Percentiles rank a stretch among this genome's conserved stretches.
Conservation (phyloP, 2,888 invertebrate species). For the Didymodactylos carnosus region DNA sequence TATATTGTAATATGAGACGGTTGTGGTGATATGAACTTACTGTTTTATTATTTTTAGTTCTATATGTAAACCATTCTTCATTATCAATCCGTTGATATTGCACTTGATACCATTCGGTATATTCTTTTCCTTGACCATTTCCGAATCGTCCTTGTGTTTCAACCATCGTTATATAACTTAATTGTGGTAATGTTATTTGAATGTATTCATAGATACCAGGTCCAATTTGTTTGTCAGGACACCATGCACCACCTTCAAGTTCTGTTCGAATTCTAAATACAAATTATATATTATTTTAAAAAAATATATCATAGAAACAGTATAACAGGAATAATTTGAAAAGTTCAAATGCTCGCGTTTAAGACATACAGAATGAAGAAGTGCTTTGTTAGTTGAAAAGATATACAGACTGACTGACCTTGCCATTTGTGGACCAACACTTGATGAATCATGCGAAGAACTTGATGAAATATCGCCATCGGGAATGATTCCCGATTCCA, state of each 20-base stretch:
- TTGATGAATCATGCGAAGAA: conserved; percentile 61
- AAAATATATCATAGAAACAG: too few species aligned
- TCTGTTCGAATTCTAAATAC: conserved; percentile 67
- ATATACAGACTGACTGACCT: conserved; percentile 44
- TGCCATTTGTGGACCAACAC: conserved; percentile 64
- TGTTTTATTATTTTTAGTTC: neutral
- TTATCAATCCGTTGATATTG: conserved; percentile 44
- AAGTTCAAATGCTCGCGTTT: too few species aligned
- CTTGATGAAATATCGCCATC: conserved; percentile 62
- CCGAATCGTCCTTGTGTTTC: conserved; percentile 81
- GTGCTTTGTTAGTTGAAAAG: neutral
- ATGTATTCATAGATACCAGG: conserved; percentile 49
- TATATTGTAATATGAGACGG: too few species aligned
- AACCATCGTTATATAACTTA: conserved; percentile 59
- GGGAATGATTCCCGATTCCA: conserved; percentile 60
- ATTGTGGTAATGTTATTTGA: conserved; percentile 55
- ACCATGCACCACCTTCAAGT: conserved; percentile 72
- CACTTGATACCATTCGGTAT: conserved; percentile 56
- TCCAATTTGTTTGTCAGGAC: conserved; percentile 59
- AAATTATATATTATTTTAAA: too few species aligned
- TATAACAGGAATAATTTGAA: too few species aligned
- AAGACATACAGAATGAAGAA: too few species aligned
- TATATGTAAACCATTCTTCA: neutral
- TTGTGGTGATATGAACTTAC: neutral
- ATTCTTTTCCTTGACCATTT: conserved; percentile 68